These are phyloP conservation scores for Thaumetopoea pityocampa DNA, from an alignment of 1,140 invertebrate species.

Conservation along the genomic window DNA sequence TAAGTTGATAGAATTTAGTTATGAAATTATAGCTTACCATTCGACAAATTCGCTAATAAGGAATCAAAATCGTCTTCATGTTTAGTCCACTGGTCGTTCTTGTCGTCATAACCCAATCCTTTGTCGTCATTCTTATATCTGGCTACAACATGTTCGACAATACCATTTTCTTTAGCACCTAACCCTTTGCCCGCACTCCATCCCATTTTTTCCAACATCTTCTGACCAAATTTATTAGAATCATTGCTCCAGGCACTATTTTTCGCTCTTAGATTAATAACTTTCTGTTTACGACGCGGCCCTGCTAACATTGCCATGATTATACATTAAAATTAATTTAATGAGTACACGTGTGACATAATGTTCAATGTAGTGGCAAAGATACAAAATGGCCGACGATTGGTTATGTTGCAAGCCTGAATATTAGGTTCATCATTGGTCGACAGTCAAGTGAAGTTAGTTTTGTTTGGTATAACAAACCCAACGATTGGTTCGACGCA, in stretches of 20 bases:
- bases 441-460: conserved; percentile 2
- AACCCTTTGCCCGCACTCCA: conserved; percentile 93
- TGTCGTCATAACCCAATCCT: conserved; percentile 86
- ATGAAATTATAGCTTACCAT: conserved; percentile 43
- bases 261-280: conserved; percentile 70
- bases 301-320: conserved; percentile 72
- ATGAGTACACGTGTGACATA: background rate
- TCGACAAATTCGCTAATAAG: conserved; percentile 63
- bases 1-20: conserved; percentile 2
- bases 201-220: conserved; percentile 95
- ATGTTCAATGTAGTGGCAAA: too few species aligned
- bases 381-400: conserved; percentile 6
- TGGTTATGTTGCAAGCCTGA: background rate
- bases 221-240: conserved; percentile 89
- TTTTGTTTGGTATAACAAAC: background rate
- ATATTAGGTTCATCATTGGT: background rate
- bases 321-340: conserved; percentile 16
- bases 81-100: conserved; percentile 88
- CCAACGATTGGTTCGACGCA: background rate
- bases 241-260: conserved; percentile 77
- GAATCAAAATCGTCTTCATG: conserved; percentile 87
- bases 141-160: conserved; percentile 85
- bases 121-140: conserved; percentile 84
- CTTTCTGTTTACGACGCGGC: conserved; percentile 69
- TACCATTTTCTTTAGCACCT: conserved; percentile 89